Conservation (phyloP, 2,113 vertebrate genomes). For the Petrocephalus microphthalmus region DNA sequence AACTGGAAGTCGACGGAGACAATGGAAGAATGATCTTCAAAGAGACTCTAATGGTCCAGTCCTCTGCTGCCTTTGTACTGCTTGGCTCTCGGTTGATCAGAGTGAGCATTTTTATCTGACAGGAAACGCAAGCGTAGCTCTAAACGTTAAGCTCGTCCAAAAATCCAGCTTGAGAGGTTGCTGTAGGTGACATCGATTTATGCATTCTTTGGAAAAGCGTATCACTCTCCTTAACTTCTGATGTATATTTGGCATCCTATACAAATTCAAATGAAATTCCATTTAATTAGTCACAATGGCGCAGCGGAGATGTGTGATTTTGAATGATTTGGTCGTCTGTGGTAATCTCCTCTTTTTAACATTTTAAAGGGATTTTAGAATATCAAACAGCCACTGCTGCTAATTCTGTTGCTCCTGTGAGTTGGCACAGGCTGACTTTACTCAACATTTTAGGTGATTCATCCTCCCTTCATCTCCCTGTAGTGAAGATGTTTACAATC, state of each 20-base stretch:
- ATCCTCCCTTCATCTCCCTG: constrained; percentile 2
- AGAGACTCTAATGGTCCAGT: neutral
- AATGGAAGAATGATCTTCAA: constrained; percentile 29
- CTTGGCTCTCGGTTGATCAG: neutral
- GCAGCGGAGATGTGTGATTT: constrained; percentile 15
- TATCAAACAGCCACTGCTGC: constrained; percentile 22
- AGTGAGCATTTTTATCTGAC: neutral
- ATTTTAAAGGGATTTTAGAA: constrained; percentile 26
- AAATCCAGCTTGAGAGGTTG: neutral
- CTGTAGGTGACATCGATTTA: neutral
- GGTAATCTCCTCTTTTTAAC: constrained; percentile 25
- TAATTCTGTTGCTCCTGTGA: constrained; percentile 23
- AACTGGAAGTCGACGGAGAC: constrained; percentile 45
- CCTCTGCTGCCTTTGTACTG: neutral
- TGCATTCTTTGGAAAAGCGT: neutral
- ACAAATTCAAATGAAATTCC: constrained; percentile 9
- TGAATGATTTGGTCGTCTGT: constrained; percentile 20
- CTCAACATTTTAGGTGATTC: constrained; percentile 25
- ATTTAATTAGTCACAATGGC: constrained; percentile 21
- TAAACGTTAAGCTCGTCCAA: neutral
- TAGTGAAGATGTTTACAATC: constrained; percentile 23
- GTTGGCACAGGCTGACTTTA: neutral
- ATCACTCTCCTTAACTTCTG: neutral
- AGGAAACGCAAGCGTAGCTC: neutral
- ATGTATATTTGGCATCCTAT: constrained; percentile 3